Conservation (phyloP, 2,888 invertebrate genomes). For the Rotaria socialis region DNA sequence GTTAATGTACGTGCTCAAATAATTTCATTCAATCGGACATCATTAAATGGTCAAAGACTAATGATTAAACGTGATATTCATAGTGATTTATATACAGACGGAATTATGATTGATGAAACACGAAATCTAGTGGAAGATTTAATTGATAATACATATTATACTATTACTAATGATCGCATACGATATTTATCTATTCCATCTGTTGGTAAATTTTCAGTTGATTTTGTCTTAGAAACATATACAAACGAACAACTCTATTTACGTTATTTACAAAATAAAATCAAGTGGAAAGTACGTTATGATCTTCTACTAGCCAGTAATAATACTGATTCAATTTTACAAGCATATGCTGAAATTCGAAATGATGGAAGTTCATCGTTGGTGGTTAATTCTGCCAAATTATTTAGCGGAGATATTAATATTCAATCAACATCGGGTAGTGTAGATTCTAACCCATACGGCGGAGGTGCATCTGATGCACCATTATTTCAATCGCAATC, state of each 20-base stretch:
- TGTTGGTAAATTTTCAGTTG: neutral
- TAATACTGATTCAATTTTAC: neutral
- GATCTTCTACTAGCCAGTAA: neutral
- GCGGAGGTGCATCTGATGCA: too few relatives aligned
- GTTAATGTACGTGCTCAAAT: neutral
- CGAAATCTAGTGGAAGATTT: neutral
- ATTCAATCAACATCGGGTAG: neutral
- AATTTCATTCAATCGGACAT: neutral
- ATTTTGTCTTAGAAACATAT: neutral
- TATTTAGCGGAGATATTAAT: constrained; percentile 1
- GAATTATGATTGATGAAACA: constrained; percentile 30
- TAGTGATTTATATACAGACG: neutral
- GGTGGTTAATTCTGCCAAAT: neutral
- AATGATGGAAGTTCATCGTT: neutral
- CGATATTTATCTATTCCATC: neutral
- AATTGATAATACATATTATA: neutral
- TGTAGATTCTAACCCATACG: neutral
- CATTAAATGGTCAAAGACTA: neutral
- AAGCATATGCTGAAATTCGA: neutral
- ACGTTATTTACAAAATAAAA: neutral
- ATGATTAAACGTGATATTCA: neutral
- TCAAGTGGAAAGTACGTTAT: neutral
- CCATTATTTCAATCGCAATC: too few relatives aligned
- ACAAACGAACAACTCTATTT: neutral
- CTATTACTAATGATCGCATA: neutral